Evolutionary conservation across 2,797 vertebrate species (phyloP).

Genomic region (Monodelphis domestica): DNA sequence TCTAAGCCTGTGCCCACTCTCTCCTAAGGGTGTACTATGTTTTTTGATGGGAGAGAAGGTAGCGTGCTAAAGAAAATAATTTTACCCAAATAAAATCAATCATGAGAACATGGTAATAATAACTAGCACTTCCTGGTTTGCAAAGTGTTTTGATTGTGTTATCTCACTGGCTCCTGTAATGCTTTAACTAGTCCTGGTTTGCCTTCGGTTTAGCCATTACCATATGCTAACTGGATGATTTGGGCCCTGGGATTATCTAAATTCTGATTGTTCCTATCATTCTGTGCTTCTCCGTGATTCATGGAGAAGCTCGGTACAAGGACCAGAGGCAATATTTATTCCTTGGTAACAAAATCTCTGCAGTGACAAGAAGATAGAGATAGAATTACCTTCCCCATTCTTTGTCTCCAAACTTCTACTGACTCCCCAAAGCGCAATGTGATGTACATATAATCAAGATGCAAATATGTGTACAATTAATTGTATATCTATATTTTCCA

Average conservation of each 20-base stretch:
- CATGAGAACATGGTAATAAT: neutral
- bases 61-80: no score
- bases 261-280: neutral
- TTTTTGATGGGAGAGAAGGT: neutral
- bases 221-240: neutral
- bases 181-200: neutral
- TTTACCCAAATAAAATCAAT: neutral
- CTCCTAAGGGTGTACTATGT: no score
- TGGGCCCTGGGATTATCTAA: neutral
- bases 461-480: no score
- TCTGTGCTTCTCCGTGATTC: neutral
- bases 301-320: neutral
- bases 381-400: neutral
- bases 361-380: neutral
- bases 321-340: neutral
- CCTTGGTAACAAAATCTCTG: conserved; percentile 1
- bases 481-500: neutral
- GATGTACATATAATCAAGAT: neutral
- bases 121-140: neutral
- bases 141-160: neutral
- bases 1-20: neutral
- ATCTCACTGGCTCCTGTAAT: neutral
- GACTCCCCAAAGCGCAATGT: neutral
- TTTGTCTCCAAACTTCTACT: neutral
- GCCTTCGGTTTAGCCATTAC: neutral